Percentiles rank a stretch among this genome's conserved stretches.
Conservation (phyloP, 2,888 invertebrate genomes). For the Candidula unifasciata region DNA sequence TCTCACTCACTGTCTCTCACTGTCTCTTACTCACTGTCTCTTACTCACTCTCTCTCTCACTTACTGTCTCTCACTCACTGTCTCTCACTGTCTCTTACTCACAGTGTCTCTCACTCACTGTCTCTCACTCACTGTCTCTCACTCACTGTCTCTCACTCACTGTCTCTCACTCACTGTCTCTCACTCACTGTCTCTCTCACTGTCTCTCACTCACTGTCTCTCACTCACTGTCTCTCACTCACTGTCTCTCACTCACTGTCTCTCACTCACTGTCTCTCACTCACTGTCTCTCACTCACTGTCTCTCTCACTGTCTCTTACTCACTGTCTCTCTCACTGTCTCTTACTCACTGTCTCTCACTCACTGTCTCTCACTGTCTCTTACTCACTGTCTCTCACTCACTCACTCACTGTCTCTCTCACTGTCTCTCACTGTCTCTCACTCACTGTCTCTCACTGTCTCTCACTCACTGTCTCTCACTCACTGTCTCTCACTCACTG, state of each 20-base stretch:
- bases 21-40: no score
- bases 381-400: not conserved
- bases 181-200: not conserved
- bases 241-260: not conserved
- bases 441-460: not conserved
- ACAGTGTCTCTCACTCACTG: no score
- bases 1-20: no score
- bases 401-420: not conserved
- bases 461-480: not conserved
- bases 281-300: not conserved
- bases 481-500: not conserved
- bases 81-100: no score
- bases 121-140: no score
- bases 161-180: not conserved
- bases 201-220: not conserved
- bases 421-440: not conserved
- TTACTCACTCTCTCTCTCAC: no score
- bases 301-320: not conserved
- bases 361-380: no score
- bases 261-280: not conserved
- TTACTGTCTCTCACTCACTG: not conserved
- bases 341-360: no score
- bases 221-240: not conserved
- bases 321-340: not conserved
- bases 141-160: not conserved